Evolutionary conservation across 2,113 vertebrate species (phyloP), one percentile per base, ranked within the genome.

Genomic region (Ifrita kowaldi): DNA sequence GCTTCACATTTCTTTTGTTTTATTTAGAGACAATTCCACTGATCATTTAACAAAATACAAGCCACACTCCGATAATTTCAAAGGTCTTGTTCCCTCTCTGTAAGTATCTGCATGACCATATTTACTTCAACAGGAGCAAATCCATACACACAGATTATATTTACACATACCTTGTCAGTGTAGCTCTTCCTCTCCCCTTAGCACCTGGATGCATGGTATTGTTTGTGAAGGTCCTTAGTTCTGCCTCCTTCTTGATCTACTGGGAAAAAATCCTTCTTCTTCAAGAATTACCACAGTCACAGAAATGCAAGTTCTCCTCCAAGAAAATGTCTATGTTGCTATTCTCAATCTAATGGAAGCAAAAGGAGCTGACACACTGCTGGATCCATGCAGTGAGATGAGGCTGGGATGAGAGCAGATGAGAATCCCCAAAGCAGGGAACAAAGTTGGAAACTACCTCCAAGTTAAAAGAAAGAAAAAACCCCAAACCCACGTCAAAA

Each of bases 131-230:
- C 69, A 70, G 17, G 39, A 65, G 49, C 32, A 90, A 91, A 89
- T 75, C 73, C 56, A 73, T 27, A 78, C 14, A 84, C 10, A 47
- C 10, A 91, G 64, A 50, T 63, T 77, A 50, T n/a, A 89, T 68
- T 88, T 74, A 77, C 82, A 91, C 92, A 87, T 97, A 97, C 93
- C 90, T 91, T 84, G 52, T 75, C 60, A 87, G n/a, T 59, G 93
- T 84, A 55, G 64, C 17, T 89, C 84, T 94, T 94, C 91, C 78
- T 91, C 77, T 91, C 52, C 55, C 87, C 50, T 91, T 89, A 86
- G 76, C 49, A 85, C 46, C 23, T 74, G 71, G 76, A 81, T 81
- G 80, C 47, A 74, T 8, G 5, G 5, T 13, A 80, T n/a, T 77
- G 41, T 77, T 90, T 89, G 55, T 78, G 84, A 77, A 74, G 69